Base-by-base conservation (phyloP, 2,888 invertebrate genomes). In the Eueremaeus valkanovi region DNA sequence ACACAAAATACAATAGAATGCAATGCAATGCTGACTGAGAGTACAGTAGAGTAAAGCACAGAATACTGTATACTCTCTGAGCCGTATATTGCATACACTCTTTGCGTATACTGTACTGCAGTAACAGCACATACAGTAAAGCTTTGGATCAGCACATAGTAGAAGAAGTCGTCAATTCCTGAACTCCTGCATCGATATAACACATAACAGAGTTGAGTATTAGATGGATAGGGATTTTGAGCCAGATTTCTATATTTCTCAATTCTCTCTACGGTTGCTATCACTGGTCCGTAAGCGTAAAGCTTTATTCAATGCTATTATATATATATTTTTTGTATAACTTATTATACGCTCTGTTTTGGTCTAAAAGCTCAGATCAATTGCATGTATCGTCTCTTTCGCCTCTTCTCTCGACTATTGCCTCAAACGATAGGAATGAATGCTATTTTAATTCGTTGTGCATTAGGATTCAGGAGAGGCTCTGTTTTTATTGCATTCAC, bases 1-100 rank as follows among this genome's bases (percentile, higher is more conserved):
- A 45, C 45, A 45, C 45, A 45, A 45, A 45, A 45, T 45, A 45
- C 45, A 45, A 45, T 45, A n/a, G n/a, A n/a, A n/a, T n/a, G n/a
- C n/a, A n/a, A n/a, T n/a, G 11, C 45, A 45, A 45, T 45, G 18
- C 45, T 45, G 18, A 13, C 8, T 16, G 45, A 45, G 45, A 45
- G 45, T 16, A 13, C 3, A 45, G 11, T 5, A 40, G 40, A n/a
- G n/a, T n/a, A n/a, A n/a, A n/a, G n/a, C n/a, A n/a, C n/a, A n/a
- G n/a, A n/a, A n/a, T n/a, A n/a, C n/a, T n/a, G n/a, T n/a, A n/a
- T n/a, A n/a, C n/a, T n/a, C n/a, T n/a, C n/a, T n/a, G n/a, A n/a
- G n/a, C n/a, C n/a, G n/a, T n/a, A n/a, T n/a, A n/a, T n/a, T n/a
- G n/a, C n/a, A n/a, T n/a, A n/a, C n/a, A n/a, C n/a, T n/a, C n/a